These are phyloP conservation scores for Hycleus phaleratus DNA, from an alignment of 1,140 invertebrate genomes.

Conservation along the genomic window DNA sequence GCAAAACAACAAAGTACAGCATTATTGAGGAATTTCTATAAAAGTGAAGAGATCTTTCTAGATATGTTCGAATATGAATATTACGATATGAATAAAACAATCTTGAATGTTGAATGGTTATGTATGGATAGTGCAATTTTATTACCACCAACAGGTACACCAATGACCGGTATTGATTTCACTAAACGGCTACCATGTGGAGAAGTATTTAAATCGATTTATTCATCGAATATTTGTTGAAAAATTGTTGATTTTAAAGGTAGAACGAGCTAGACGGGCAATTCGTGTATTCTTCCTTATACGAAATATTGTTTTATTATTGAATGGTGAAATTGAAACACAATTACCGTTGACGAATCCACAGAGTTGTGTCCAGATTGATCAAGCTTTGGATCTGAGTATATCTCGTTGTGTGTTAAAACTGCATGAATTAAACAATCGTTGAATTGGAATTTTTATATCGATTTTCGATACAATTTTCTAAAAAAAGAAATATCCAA, in stretches of 20 bases:
- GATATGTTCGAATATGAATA: conserved; percentile 99
- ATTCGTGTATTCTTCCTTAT: conserved; percentile 94
- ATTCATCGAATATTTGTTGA: not conserved
- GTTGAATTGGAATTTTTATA: conserved; percentile 15
- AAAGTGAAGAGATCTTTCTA: conserved; percentile 96
- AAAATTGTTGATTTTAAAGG: conserved; percentile 46
- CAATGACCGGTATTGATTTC: conserved; percentile 93
- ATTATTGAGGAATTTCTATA: conserved; percentile 86
- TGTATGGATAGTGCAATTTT: conserved; percentile 96
- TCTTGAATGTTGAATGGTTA: conserved; percentile 85
- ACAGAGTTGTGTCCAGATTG: conserved; percentile 81
- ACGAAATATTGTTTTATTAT: conserved; percentile 70
- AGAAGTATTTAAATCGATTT: conserved; percentile 56
- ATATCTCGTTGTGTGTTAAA: conserved; percentile 45
- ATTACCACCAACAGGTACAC: conserved; percentile 91
- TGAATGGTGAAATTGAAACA: conserved; percentile 75
- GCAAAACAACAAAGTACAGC: conserved; percentile 80
- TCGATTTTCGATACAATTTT: too few species aligned
- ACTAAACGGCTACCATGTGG: conserved; percentile 91
- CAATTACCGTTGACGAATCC: conserved; percentile 89
- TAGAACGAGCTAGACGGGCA: conserved; percentile 85
- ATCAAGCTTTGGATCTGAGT: conserved; percentile 92
- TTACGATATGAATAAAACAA: conserved; percentile 80
- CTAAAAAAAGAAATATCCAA: too few species aligned
- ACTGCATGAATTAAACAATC: conserved; percentile 34